phyloP scores from a whole-genome alignment of 2,113 vertebrate genomes.

The Sciurus niger region DNA sequence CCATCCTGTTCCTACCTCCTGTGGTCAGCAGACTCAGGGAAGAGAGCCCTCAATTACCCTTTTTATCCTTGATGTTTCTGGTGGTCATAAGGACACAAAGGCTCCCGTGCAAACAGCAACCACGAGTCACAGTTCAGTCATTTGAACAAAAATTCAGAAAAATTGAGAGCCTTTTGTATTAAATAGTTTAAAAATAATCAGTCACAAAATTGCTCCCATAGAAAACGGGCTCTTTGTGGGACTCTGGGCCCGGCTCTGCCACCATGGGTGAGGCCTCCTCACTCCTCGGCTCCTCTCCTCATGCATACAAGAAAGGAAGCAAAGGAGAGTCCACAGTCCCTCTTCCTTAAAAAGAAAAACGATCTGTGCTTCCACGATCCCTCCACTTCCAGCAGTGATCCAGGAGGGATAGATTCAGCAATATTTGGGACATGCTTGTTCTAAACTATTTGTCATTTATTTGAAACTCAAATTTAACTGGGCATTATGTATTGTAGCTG shows the following conservation, averaged over 20 bases:
- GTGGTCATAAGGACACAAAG: not conserved
- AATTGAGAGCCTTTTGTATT: not conserved
- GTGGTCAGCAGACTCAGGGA: not conserved
- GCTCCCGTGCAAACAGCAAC: not conserved
- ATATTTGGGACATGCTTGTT: not conserved
- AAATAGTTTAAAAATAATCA: not conserved
- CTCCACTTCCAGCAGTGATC: not conserved
- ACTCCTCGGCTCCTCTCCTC: not conserved
- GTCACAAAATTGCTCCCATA: not conserved
- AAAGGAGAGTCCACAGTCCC: not conserved
- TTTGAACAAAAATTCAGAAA: not conserved
- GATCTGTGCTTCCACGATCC: not conserved
- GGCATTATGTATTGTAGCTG: not conserved
- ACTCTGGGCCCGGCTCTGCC: not conserved
- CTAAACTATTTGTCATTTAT: not conserved
- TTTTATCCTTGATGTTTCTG: not conserved
- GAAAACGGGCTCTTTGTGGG: not conserved
- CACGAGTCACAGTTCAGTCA: not conserved
- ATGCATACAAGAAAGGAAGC: not conserved
- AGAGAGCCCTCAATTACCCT: not conserved
- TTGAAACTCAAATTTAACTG: not conserved
- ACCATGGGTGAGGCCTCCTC: accelerated
- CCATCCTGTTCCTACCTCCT: not conserved
- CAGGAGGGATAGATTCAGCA: not conserved
- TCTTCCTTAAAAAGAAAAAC: not conserved